A percentile compares a stretch with the other conserved stretches of the same genome.
Conservation (phyloP, 2,797 vertebrate species). For the Vireo griseus region DNA sequence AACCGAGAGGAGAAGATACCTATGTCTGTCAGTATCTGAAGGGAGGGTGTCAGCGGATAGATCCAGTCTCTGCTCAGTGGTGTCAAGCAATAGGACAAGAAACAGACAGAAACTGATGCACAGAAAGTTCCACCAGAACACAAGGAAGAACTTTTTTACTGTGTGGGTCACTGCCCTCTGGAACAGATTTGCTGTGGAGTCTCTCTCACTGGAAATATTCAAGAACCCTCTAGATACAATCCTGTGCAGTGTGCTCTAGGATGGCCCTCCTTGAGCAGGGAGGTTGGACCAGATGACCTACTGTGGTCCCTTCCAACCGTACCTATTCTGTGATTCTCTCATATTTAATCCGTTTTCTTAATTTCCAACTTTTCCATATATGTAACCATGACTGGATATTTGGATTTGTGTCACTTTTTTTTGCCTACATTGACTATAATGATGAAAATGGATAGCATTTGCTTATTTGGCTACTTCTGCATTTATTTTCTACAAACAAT, state of each 20-base stretch:
- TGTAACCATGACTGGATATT: background rate
- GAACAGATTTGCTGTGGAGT: background rate
- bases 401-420: background rate
- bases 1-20: background rate
- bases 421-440: background rate
- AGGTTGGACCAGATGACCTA: background rate
- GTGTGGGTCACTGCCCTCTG: fast-evolving
- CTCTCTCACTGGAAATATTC: background rate
- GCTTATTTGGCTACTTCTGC: background rate
- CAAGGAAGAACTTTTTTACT: background rate
- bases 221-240: fast-evolving
- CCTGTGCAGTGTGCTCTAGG: background rate
- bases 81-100: background rate
- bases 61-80: background rate
- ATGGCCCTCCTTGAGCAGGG: background rate
- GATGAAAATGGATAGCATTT: background rate
- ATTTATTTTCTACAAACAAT: background rate
- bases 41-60: background rate
- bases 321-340: background rate
- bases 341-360: background rate
- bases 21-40: background rate
- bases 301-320: background rate
- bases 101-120: background rate
- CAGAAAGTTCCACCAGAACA: background rate
- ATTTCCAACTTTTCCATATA: background rate